These are phyloP conservation scores for Bubo bubo DNA, from an alignment of 2,113 vertebrate genomes.

Conservation along the genomic window DNA sequence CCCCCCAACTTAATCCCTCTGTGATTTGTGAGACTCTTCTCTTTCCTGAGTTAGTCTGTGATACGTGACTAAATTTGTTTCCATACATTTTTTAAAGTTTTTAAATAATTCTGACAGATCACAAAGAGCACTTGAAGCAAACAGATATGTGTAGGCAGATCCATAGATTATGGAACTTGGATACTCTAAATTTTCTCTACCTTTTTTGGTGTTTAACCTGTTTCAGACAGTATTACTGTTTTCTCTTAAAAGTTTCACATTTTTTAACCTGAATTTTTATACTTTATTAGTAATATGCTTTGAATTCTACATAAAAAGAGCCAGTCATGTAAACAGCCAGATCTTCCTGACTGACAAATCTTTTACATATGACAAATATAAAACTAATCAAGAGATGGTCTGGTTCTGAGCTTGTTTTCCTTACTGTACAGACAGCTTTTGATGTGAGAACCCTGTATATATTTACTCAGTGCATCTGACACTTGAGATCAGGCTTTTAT, in stretches of 20 bases:
- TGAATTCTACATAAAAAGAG: constrained; percentile 40
- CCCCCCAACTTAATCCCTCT: background rate
- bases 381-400: background rate
- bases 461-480: background rate
- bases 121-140: constrained; percentile 20
- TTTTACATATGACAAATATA: constrained; percentile 32
- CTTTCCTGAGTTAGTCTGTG: background rate
- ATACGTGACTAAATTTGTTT: constrained; percentile 22
- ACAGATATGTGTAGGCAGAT: background rate
- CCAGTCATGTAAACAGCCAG: constrained; percentile 4
- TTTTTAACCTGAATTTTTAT: constrained; percentile 27
- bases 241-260: constrained; percentile 1
- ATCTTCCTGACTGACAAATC: constrained; percentile 14
- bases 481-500: background rate
- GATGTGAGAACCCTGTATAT: background rate
- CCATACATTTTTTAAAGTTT: constrained; percentile 36
- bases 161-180: background rate
- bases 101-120: constrained; percentile 47
- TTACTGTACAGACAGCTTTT: background rate
- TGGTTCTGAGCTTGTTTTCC: constrained; percentile 20
- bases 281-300: constrained; percentile 36
- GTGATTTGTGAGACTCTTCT: constrained; percentile 11
- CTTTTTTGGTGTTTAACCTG: constrained; percentile 30
- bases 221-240: constrained; percentile 2
- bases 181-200: constrained; percentile 2